Base-by-base conservation (phyloP, 2,888 invertebrate species). In the Phortica magna region DNA sequence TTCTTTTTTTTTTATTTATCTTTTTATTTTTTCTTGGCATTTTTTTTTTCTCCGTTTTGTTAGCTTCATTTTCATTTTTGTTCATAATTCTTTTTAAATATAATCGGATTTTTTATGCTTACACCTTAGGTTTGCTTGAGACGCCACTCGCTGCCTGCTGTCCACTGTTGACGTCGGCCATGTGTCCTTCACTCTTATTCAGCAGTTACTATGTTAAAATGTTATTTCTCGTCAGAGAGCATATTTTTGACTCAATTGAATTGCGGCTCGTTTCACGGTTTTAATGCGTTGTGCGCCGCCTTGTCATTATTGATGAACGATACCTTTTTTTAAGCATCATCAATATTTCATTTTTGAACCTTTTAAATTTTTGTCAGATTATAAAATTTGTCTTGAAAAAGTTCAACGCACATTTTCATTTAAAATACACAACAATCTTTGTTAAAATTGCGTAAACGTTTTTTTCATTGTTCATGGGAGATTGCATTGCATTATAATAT, bases 61-160 rank as follows among this genome's bases (percentile, higher is more conserved):
- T 61, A 17, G n/a, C 55, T 7, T 7, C 70, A 64, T 22, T 17
- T 70, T 70, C 59, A n/a, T 19, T 68, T 72, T 70, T 42, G 1
- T 77, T 78, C 76, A 17, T 70, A 78, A 79, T 83, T 85, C 17
- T 80, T 76, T 76, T 79, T 87, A 74, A 72, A 85, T 89, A 83
- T 89, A 85, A 85, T 89, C 89, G 85, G 89, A 85, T 85, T 85
- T 85, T 84, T 86, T 83, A 85, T 84, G 85, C 88, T 79, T 78
- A 77, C 81, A 75, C 81, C 55, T 53, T 57, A 41, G 12, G 48
- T 7, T 3, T 19, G 75, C 59, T 31, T 4, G 5, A 76, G 70
- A 76, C 76, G 64, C 22, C 17, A 41, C 19, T 65, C 31, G 12
- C 4, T 12, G 7, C 10, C 9, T 22, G 64, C 64, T 64, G 19